These are phyloP conservation scores for Cydia strobilella DNA, from an alignment of 1,140 invertebrate genomes.

Conservation along the genomic window DNA sequence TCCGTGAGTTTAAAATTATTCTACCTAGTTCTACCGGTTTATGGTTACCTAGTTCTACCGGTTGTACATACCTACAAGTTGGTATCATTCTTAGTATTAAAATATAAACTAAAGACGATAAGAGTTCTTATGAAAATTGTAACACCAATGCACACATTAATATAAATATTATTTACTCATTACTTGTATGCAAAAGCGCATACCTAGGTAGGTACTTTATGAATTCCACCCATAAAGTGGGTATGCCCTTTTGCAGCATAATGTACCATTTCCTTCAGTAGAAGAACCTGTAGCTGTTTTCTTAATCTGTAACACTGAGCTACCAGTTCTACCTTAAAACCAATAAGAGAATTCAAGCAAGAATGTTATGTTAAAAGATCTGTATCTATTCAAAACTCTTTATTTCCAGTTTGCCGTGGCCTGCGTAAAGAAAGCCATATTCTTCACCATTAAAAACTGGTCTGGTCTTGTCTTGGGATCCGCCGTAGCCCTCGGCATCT, in stretches of 20 bases:
- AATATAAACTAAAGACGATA: too few species aligned
- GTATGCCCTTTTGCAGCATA: too few species aligned
- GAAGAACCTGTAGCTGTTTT: too few species aligned
- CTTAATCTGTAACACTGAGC: too few species aligned
- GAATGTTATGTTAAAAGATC: background rate
- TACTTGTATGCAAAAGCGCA: too few species aligned
- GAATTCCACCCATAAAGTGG: too few species aligned
- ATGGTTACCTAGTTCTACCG: background rate
- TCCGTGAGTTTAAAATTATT: conserved; percentile 33
- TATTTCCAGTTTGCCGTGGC: conserved; percentile 36
- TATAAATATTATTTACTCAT: too few species aligned
- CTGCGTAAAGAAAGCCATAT: conserved; percentile 36
- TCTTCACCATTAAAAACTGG: conserved; percentile 32
- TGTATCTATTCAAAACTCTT: conserved; percentile 14
- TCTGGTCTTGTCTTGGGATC: conserved; percentile 40
- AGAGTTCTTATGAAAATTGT: too few species aligned
- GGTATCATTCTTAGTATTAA: background rate
- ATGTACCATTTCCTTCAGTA: background rate
- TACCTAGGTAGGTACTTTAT: too few species aligned
- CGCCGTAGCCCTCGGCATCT: conserved; percentile 40
- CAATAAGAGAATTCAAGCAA: background rate
- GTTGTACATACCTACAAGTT: background rate
- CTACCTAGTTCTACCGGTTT: background rate
- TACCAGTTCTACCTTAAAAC: background rate
- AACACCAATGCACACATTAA: too few species aligned